These are phyloP conservation scores for Idaea dimidiata DNA, from an alignment of 2,888 invertebrate genomes.

Conservation along the genomic window DNA sequence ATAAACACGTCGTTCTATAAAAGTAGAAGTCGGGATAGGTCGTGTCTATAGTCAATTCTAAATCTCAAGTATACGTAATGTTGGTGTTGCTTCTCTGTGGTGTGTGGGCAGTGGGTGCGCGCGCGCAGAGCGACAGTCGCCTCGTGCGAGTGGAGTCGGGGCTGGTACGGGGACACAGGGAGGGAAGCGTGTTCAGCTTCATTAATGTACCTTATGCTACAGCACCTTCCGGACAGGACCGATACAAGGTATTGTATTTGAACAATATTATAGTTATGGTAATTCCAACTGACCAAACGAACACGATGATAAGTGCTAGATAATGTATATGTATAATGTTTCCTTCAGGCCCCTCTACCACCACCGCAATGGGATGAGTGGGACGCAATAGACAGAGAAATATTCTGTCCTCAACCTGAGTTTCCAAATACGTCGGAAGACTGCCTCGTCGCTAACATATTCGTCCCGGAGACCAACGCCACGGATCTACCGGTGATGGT, in stretches of 20 bases:
- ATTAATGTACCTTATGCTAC: constrained; percentile 46
- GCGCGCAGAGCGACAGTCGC: neutral
- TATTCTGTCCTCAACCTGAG: neutral
- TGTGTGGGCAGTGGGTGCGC: neutral
- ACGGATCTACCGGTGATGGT: neutral
- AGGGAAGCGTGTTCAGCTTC: neutral
- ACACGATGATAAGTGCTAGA: neutral
- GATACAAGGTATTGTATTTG: constrained; percentile 36
- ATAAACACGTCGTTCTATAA: neutral
- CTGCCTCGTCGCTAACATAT: neutral
- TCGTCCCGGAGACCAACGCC: neutral
- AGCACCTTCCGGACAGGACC: constrained; percentile 45
- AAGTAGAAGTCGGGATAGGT: neutral
- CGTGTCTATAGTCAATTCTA: neutral
- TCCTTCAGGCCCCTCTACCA: neutral
- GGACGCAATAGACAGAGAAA: neutral
- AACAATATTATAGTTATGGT: too few relatives aligned
- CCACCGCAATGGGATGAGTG: neutral
- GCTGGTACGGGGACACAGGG: neutral
- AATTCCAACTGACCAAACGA: neutral
- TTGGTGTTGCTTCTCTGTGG: neutral
- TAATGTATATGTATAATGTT: neutral
- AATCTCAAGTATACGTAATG: neutral
- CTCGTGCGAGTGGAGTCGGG: neutral
- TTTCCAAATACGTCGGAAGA: neutral